Percentiles rank a stretch among this genome's conserved stretches.
Conservation (phyloP, 2,888 invertebrate species). For the Fabriciana adippe region DNA sequence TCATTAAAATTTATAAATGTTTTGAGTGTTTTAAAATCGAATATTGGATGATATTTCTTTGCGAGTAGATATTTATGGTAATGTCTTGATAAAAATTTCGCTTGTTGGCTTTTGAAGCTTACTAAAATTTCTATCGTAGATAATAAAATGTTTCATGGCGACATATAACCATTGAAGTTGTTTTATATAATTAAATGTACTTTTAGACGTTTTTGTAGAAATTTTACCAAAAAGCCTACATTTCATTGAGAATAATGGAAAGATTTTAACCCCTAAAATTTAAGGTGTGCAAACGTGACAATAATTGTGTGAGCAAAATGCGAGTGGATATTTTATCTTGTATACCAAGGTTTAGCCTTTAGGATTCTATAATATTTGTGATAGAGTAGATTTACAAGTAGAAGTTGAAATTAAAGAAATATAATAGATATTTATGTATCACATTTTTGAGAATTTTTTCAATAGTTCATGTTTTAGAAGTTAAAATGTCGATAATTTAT, state of each 20-base stretch:
- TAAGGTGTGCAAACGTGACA: constrained; percentile 42
- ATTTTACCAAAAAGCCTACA: constrained; percentile 24
- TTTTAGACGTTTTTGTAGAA: constrained; percentile 27
- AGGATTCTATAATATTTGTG: constrained; percentile 33
- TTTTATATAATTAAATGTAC: constrained; percentile 10
- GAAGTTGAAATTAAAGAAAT: background rate
- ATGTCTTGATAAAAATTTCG: background rate
- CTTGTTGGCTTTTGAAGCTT: constrained; percentile 7
- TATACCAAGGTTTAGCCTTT: constrained; percentile 25
- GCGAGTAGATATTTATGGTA: background rate
- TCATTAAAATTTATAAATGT: background rate
- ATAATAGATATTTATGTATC: background rate
- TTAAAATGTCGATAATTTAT: too few relatives aligned
- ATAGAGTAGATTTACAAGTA: constrained; percentile 30
- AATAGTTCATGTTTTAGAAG: background rate
- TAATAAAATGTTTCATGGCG: background rate
- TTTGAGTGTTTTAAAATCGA: constrained; percentile 1
- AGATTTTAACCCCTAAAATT: constrained; percentile 15
- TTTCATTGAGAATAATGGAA: constrained; percentile 1
- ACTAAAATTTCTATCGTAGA: constrained; percentile 6
- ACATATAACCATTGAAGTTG: constrained; percentile 2
- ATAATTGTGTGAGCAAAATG: constrained; percentile 43
- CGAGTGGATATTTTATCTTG: constrained; percentile 22
- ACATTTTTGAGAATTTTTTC: background rate
- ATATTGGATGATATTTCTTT: background rate